Evolutionary conservation across 2,888 invertebrate genomes (phyloP).

Genomic region (Macropis europaea): DNA sequence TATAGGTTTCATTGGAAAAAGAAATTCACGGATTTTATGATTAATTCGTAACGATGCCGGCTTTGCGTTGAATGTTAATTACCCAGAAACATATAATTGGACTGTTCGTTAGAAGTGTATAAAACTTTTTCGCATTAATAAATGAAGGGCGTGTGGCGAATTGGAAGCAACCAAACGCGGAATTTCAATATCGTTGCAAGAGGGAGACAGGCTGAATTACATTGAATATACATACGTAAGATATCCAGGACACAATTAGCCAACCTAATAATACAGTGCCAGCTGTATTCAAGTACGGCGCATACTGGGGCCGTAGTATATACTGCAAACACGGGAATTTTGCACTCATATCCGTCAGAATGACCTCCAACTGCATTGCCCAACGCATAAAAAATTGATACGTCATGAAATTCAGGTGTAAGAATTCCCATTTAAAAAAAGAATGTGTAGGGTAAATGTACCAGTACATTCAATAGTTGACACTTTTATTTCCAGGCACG

Average conservation of each 20-base stretch:
- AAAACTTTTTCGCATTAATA: too few relatives aligned
- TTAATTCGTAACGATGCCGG: neutral
- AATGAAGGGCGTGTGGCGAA: too few relatives aligned
- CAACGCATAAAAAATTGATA: slow-evolving; percentile 10
- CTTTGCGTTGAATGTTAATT: neutral
- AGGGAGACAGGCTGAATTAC: neutral
- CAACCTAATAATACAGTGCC: slow-evolving; percentile 72
- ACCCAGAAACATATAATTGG: neutral
- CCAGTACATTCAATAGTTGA: too few relatives aligned
- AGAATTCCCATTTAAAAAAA: too few relatives aligned
- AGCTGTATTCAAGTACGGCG: slow-evolving; percentile 69
- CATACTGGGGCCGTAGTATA: slow-evolving; percentile 63
- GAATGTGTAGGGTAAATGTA: too few relatives aligned
- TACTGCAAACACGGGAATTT: slow-evolving; percentile 65
- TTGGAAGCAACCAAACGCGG: neutral
- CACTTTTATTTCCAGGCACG: too few relatives aligned
- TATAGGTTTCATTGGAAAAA: too few relatives aligned
- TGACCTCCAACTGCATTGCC: slow-evolving; percentile 31
- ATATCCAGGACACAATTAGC: slow-evolving; percentile 72
- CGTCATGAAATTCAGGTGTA: neutral
- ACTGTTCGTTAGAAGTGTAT: too few relatives aligned
- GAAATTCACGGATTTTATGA: neutral
- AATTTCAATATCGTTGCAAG: too few relatives aligned
- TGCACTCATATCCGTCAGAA: slow-evolving; percentile 56
- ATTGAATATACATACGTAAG: slow-evolving; percentile 60